phyloP scores from a whole-genome alignment of 2,888 invertebrate genomes.

The Rhogogaster chlorosoma region DNA sequence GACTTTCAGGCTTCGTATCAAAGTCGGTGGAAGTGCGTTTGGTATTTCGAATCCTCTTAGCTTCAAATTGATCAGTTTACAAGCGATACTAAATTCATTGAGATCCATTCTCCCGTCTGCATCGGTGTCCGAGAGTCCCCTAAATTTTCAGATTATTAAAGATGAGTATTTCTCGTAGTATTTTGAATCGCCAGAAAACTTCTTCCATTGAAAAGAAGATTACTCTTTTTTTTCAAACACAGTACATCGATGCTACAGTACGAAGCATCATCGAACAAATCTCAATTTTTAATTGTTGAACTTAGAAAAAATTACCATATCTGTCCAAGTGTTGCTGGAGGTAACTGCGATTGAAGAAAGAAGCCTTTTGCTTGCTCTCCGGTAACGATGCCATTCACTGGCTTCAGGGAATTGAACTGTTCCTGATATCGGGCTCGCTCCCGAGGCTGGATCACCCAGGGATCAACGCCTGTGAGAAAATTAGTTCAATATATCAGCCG shows the following conservation, averaged over 20 bases:
- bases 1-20: conserved; percentile 84
- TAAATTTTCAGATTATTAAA: conserved; percentile 67
- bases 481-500: not conserved
- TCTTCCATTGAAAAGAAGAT: not conserved
- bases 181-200: not conserved
- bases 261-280: not conserved
- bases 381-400: conserved; percentile 92
- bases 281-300: no score
- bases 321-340: conserved; percentile 93
- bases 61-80: conserved; percentile 96
- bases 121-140: conserved; percentile 96
- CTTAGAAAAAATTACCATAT: conserved; percentile 89
- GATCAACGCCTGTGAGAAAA: conserved; percentile 81
- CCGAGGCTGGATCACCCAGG: conserved; percentile 92
- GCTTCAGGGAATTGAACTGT: conserved; percentile 94
- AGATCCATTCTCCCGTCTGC: conserved; percentile 98
- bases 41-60: conserved; percentile 96
- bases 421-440: conserved; percentile 94
- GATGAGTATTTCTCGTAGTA: not conserved
- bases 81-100: conserved; percentile 98
- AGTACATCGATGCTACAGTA: not conserved
- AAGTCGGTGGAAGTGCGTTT: conserved; percentile 88
- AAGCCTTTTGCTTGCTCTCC: conserved; percentile 97
- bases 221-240: not conserved
- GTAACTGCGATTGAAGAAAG: conserved; percentile 94